A percentile compares a stretch with the other conserved stretches of the same genome.
These are phyloP conservation scores for Dendrolimus houi DNA, from an alignment of 2,888 invertebrate genomes.

Conservation along the genomic window DNA sequence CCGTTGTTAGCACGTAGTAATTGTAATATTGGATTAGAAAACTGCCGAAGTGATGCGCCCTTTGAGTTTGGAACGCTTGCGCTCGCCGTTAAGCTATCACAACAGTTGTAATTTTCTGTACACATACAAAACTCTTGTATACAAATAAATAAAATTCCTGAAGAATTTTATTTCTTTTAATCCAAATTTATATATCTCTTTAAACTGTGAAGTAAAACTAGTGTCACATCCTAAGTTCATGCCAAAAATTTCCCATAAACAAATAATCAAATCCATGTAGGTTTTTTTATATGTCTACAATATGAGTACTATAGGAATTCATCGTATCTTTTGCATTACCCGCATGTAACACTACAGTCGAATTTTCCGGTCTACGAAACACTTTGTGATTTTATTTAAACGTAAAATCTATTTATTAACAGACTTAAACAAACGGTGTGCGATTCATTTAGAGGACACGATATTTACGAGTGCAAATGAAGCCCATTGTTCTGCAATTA, in stretches of 20 bases:
- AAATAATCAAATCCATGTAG: conserved; percentile 7
- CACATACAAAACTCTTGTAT: too few relatives aligned
- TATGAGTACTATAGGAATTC: too few relatives aligned
- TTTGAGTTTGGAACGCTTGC: too few relatives aligned
- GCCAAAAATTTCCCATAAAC: neutral
- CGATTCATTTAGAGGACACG: conserved; percentile 27
- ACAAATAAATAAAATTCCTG: too few relatives aligned
- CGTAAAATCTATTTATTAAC: conserved; percentile 24
- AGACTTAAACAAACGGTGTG: conserved; percentile 6
- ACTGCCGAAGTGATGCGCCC: too few relatives aligned
- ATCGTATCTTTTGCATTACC: conserved; percentile 34
- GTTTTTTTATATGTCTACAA: conserved; percentile 21
- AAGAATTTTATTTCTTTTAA: too few relatives aligned
- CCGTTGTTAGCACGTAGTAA: too few relatives aligned
- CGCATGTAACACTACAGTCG: conserved; percentile 59
- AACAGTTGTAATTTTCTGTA: too few relatives aligned
- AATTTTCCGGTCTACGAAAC: conserved; percentile 64
- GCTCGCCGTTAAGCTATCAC: too few relatives aligned
- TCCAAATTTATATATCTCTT: neutral
- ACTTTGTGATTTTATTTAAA: conserved; percentile 60
- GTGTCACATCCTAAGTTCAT: neutral
- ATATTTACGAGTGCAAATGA: conserved; percentile 36
- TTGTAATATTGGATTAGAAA: too few relatives aligned
- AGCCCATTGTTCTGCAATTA: conserved; percentile 39
- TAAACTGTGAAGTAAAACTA: neutral